A percentile compares a stretch with the other conserved stretches of the same genome.
These are phyloP conservation scores for Drosophila lacicola DNA, from an alignment of 2,888 invertebrate species.

Conservation along the genomic window DNA sequence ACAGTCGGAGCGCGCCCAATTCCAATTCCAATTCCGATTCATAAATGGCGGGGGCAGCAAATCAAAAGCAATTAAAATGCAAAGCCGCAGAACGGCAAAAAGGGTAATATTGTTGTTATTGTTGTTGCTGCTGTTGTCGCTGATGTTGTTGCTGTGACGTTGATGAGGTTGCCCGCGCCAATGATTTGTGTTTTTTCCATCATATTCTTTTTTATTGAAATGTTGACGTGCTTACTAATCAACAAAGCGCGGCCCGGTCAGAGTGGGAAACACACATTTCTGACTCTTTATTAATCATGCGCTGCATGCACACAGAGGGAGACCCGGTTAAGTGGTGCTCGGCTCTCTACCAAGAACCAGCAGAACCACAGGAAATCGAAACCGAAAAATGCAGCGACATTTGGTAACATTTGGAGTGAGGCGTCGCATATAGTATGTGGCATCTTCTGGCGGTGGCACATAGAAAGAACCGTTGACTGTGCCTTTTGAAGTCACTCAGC, in stretches of 20 bases:
- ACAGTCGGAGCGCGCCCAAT: conserved; percentile 69
- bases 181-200: conserved; percentile 49
- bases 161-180: conserved; percentile 66
- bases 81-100: conserved; percentile 59
- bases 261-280: conserved; percentile 62
- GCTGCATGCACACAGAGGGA: conserved; percentile 50
- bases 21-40: conserved; percentile 51
- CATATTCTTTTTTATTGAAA: conserved; percentile 62
- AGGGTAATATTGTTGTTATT: conserved; percentile 41
- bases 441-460: conserved; percentile 5
- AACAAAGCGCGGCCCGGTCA: conserved; percentile 45
- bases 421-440: not conserved
- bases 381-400: conserved; percentile 52
- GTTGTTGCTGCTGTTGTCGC: conserved; percentile 16
- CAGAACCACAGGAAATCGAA: conserved; percentile 65
- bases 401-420: not conserved
- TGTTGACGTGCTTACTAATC: conserved; percentile 79
- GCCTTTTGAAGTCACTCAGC: conserved; percentile 21
- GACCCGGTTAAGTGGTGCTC: not conserved
- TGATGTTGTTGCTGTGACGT: conserved; percentile 51
- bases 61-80: conserved; percentile 80
- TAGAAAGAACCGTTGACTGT: conserved; percentile 26
- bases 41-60: conserved; percentile 72
- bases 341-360: conserved; percentile 5
- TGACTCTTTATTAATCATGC: conserved; percentile 73